Evolutionary conservation across 2,888 invertebrate genomes (phyloP), one percentile per base, ranked within the genome.

Genomic region (Cephonodes hylas): DNA sequence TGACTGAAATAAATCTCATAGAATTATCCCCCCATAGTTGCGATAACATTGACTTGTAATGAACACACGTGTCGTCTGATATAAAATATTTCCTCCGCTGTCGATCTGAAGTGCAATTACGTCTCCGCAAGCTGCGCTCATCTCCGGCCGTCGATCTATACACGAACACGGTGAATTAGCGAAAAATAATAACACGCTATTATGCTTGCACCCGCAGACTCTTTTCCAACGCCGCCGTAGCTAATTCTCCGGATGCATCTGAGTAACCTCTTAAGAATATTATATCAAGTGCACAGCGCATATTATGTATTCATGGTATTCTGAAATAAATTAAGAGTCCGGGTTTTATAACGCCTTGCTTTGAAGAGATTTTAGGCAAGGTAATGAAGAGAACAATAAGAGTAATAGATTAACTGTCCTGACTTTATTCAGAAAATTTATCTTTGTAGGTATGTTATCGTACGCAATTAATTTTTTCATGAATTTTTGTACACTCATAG

Each of bases 141-240:
- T 74, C 72, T 71, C 71, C 72, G 67, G 70, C 66, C 70, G 67
- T 61, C 69, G 73, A 74, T 76, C 77, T 74, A 74, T 74, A 69
- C 71, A 75, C 77, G 73, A 67, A 76, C 77, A 86, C 79, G 87
- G 85, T 86, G 83, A 85, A 88, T 88, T 88, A 87, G 86, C 85
- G 85, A 86, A 86, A 87, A 86, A 87, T 86, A 86, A 86, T 81
- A 79, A 76, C 68, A 68, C 66, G 64, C 60, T 67, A 69, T 70
- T 71, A 66, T 69, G 69, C 74, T 65, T 72, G 69, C 64, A 64
- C 66, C 70, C 65, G 64, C 68, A 69, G 74, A 69, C 67, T 66
- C 68, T 70, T 70, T 69, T 71, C 68, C 66, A 68, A 65, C 64
- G 66, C 60, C 67, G 74, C 68, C 63, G 63, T 60, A 22, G 8